Conservation (phyloP, 2,113 vertebrate genomes). For the Diphyllodes magnificus region DNA sequence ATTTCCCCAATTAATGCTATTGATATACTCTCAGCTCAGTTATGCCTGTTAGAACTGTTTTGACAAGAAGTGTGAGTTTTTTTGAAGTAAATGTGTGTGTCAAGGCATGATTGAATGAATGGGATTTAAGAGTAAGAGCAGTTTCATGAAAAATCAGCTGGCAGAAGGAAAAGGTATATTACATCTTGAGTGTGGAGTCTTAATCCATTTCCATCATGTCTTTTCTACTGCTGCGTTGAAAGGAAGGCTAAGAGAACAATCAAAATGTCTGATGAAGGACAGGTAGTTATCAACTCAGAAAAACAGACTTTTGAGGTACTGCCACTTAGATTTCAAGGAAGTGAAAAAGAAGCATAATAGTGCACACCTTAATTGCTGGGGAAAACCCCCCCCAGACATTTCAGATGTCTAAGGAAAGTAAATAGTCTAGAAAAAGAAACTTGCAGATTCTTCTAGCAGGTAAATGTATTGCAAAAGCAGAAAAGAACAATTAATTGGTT, state of each 20-base stretch:
- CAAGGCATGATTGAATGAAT: conserved; percentile 16
- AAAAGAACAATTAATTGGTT: not conserved
- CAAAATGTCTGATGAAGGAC: not conserved
- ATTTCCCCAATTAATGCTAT: not conserved
- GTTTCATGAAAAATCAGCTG: conserved; percentile 1
- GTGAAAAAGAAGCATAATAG: not conserved
- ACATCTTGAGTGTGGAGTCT: not conserved
- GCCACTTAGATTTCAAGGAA: not conserved
- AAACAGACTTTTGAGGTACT: not conserved
- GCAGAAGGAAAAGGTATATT: not conserved
- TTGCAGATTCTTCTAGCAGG: not conserved
- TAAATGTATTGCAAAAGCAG: not conserved
- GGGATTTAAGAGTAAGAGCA: not conserved
- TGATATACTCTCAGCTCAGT: not conserved
- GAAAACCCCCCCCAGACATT: accelerated
- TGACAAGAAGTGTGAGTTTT: not conserved
- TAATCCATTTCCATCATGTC: not conserved
- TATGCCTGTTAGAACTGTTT: not conserved
- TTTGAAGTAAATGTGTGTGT: not conserved
- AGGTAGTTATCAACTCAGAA: not conserved
- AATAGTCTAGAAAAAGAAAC: not conserved
- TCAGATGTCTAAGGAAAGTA: not conserved
- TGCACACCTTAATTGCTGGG: not conserved
- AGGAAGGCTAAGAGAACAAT: not conserved
- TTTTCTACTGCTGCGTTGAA: not conserved